Percentiles rank a stretch among this genome's conserved stretches.
Conservation (phyloP, 1,140 invertebrate genomes). For the Mercenaria mercenaria region DNA sequence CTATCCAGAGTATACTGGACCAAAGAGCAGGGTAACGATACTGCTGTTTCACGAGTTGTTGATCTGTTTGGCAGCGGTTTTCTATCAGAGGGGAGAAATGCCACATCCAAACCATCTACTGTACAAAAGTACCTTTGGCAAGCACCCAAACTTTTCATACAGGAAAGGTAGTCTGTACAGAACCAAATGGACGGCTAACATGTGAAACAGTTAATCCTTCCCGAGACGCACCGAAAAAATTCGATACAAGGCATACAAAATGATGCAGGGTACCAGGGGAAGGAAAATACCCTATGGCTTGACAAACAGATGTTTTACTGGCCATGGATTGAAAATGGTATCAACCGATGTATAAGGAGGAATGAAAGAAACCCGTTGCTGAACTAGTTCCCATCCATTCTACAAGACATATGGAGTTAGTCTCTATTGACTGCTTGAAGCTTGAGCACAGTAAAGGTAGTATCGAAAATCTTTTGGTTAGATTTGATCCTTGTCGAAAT, state of each 20-base stretch:
- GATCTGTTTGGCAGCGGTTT: not conserved
- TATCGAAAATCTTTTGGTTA: too few relatives aligned
- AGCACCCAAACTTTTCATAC: not conserved
- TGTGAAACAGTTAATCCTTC: too few relatives aligned
- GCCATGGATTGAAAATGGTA: slow-evolving; percentile 1
- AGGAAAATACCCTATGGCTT: not conserved
- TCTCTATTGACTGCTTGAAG: too few relatives aligned
- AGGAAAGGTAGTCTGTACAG: slow-evolving; percentile 8
- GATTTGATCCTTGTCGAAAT: not conserved
- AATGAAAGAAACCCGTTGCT: not conserved
- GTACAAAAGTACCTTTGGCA: slow-evolving; percentile 5
- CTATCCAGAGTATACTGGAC: not conserved
- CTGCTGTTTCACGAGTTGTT: not conserved
- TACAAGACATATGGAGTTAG: not conserved
- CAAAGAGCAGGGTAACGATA: not conserved
- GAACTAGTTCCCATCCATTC: not conserved
- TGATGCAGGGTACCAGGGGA: slow-evolving; percentile 33
- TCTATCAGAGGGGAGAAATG: not conserved
- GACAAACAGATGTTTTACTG: slow-evolving; percentile 24
- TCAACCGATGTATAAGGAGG: slow-evolving; percentile 43
- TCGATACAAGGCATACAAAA: slow-evolving; percentile 36
- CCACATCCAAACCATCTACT: not conserved
- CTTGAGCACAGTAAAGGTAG: too few relatives aligned
- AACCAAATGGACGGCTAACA: not conserved
- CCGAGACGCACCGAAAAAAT: too few relatives aligned